Conservation (phyloP, 2,888 invertebrate genomes). For the Zele albiditarsus region DNA sequence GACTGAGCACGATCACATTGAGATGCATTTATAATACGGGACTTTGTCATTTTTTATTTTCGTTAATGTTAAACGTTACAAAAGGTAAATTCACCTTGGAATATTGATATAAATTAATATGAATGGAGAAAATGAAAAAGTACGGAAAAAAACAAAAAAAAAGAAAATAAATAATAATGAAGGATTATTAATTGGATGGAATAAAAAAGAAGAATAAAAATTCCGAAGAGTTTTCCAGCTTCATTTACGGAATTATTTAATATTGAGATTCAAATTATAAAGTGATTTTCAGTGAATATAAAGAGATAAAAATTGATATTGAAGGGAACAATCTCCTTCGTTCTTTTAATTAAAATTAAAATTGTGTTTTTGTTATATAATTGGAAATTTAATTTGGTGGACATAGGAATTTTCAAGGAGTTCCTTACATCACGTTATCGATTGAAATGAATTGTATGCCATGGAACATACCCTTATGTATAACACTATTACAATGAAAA, state of each 20-base stretch:
- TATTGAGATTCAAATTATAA: not conserved
- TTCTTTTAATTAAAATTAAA: not conserved
- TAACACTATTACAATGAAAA: not conserved
- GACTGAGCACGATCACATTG: slow-evolving; percentile 54
- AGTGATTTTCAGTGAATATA: slow-evolving; percentile 3
- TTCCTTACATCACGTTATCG: not conserved
- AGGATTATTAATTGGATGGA: too few species aligned
- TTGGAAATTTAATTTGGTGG: not conserved
- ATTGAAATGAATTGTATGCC: not conserved
- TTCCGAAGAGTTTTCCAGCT: too few species aligned
- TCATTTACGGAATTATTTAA: too few species aligned
- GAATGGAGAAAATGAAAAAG: too few species aligned
- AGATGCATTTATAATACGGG: not conserved
- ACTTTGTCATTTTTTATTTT: not conserved
- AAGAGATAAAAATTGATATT: slow-evolving; percentile 12
- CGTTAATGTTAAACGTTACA: not conserved
- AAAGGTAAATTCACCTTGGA: slow-evolving; percentile 11
- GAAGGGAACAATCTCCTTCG: not conserved
- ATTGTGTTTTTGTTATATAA: not conserved
- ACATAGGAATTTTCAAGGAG: not conserved
- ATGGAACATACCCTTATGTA: not conserved
- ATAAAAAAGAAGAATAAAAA: too few species aligned
- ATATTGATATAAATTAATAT: not conserved
- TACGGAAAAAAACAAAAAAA: too few species aligned
- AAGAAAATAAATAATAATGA: too few species aligned